A percentile compares a stretch with the other conserved stretches of the same genome.
Evolutionary conservation across 1,140 invertebrate species (phyloP).

Genomic region (Drosophila ficusphila): DNA sequence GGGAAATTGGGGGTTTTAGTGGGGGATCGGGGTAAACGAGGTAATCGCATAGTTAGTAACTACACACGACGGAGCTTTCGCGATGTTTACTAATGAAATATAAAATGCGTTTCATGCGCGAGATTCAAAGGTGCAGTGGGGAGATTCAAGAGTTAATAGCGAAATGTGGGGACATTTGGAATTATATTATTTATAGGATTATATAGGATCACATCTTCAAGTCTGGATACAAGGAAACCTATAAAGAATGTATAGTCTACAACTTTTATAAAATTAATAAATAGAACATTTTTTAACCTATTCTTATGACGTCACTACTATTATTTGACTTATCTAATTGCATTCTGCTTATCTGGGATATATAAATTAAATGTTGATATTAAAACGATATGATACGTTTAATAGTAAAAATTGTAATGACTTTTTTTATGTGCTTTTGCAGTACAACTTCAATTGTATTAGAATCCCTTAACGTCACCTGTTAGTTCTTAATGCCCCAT

Average conservation of each 20-base stretch:
- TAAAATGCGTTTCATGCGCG: slow-evolving; percentile 54
- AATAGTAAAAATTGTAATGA: not conserved
- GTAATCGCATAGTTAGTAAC: slow-evolving; percentile 79
- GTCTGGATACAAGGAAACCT: too few species aligned
- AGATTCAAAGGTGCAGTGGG: slow-evolving; percentile 12
- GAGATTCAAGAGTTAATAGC: slow-evolving; percentile 20
- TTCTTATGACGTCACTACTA: too few species aligned
- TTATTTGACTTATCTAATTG: too few species aligned
- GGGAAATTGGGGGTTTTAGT: slow-evolving; percentile 1
- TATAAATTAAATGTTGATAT: too few species aligned
- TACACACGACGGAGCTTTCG: slow-evolving; percentile 53
- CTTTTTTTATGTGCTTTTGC: not conserved
- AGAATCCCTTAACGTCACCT: not conserved
- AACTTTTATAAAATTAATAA: too few species aligned
- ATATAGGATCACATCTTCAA: too few species aligned
- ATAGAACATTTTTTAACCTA: too few species aligned
- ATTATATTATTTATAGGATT: not conserved
- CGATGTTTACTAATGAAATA: slow-evolving; percentile 74
- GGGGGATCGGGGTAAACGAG: slow-evolving; percentile 23
- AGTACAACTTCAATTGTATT: not conserved
- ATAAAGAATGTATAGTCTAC: too few species aligned
- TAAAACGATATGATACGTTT: not conserved
- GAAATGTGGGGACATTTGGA: not conserved
- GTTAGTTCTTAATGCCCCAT: not conserved
- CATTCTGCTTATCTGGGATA: too few species aligned